Evolutionary conservation across 2,888 invertebrate genomes (phyloP), one percentile per base, ranked within the genome.

Genomic region (Drosophila ustulata): DNA sequence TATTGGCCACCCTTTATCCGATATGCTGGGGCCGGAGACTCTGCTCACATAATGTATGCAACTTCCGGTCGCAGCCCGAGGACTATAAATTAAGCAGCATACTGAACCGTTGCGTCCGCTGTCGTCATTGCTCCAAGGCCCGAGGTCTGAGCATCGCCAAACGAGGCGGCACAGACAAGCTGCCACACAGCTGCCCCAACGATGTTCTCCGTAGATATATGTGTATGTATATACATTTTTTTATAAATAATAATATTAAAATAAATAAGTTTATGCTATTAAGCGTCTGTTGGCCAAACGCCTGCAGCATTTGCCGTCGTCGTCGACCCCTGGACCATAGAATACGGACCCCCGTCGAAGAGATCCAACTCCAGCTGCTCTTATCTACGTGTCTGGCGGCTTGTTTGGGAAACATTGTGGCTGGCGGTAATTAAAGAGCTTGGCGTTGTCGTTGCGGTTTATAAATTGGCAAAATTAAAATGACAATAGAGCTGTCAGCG

Each of bases 401-500:
- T 68, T 56, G 51, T 57, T 78, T 66, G 62, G 71, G 59, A 71
- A 77, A 77, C 74, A 70, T 66, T 75, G 77, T 63, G 85, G 74
- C 66, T 69, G 63, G 71, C 64, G 65, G 75, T 85, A 88, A 83
- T 83, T 83, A 88, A 83, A 85, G 86, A 78, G 82, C 75, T 68
- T 46, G 72, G 46, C 68, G 52, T 32, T 57, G 66, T 58, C 53
- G 65, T 70, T 80, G 82, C 77, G 85, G 82, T 71, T 84, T 85
- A 77, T 82, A 82, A 82, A 82, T 88, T 82, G 79, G 52, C 62
- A 65, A 79, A 82, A 84, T 88, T 82, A 82, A 85, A 84, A 79
- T 74, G 74, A 82, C 88, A 88, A 84, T 88, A 71, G 85, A 82
- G 82, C 88, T 82, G 82, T 82, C 82, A 84, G 71, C 88, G 73